Base-by-base conservation (phyloP, 2,888 invertebrate species). In the Rhagophthalmus giganteus region DNA sequence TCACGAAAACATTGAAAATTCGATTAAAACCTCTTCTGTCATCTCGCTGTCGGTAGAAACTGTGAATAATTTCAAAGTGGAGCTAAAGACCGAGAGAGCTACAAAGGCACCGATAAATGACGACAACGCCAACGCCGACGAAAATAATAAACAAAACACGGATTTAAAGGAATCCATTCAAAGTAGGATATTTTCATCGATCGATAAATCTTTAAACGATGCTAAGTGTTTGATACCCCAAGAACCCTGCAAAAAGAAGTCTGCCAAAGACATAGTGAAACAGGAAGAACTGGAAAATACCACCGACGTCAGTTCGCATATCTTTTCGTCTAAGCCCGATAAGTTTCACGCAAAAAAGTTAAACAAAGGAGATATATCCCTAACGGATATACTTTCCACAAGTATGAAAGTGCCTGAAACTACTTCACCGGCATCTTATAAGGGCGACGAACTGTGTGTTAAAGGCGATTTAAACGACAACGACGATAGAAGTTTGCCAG, bases 381-480 rank as follows among this genome's bases (percentile, higher is more conserved):
- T 39, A 11, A 30, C 39, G 16, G 39, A 39, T 8, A 39, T 39
- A 12, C 12, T 39, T 10, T 39, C 39, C 2, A 39, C 39, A 3
- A 39, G 39, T 16, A 13, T 13, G 9, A 39, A 39, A 39, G 30
- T 39, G 16, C 39, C 39, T 5, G 7, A 5, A 7, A 20, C 7
- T 3, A 7, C 20, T 20, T 20, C 20, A 5, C n/a, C n/a, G n/a
- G 7, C 20, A 20, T 20, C 20, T 20, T 20, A 5, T 5, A 20
- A 20, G 7, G 20, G 7, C 4, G 20, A 20, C 20, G 7, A 20
- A 3, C 7, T 3, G 4, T 5, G 7, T 20, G 20, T 20, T 3
- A 20, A 20, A 5, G 20, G 7, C 20, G 7, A 20, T 5, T 7
- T 20, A 5, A 20, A 20, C 7, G 20, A 20, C 7, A 20, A 20